Base-by-base conservation (phyloP, 64 coral and sea anemone genomes). In the Montipora foliosa region DNA sequence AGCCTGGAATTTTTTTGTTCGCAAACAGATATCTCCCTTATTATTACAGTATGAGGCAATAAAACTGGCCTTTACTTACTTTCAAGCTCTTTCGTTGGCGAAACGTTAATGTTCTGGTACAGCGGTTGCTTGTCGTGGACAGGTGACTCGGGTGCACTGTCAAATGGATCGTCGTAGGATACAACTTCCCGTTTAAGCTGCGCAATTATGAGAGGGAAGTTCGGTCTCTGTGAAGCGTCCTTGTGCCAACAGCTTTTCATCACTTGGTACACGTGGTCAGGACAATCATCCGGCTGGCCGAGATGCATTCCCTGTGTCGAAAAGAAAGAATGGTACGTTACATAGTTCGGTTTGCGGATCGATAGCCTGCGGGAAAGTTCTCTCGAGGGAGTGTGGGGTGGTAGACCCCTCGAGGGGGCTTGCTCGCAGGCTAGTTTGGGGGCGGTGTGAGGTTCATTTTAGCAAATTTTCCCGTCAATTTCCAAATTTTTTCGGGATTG, bases 231-330 rank as follows among this genome's bases (percentile, higher is more conserved):
- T 20, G 74, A 55, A 8, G 95, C 88, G 5, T 99, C 95, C 47
- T 87, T 92, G 20, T 96, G 77, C 97, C 97, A 99, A 49, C 97
- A 99, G 62, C 8, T 94, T 73, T 96, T 99, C 97, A 99, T 99
- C 37, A 96, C 70, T 62, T 87, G 82, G 74, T 96, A 99, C 44
- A 99, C 91, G 24, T 94, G 92, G 3, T 93, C 79, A 4, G 95
- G 91, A 75, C 98, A 99, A 13, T 94, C 86, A 8, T 99, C 98
- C 1, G 98, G 95, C 48, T 96, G 91, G 0, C 95, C 98, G 4
- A 99, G 98, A 19, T 96, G 84, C 59, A 99, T 92, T 25, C 98
- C 98, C 95, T 99, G 75, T 7, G 52, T 48, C 5, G 46, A 15
- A 86, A 76, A 78, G 15, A 78, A 78, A 78, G 25, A 6, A 11